Evolutionary conservation across 23 tunicate genomes (phyloP).

Genomic region (Styela clava): DNA sequence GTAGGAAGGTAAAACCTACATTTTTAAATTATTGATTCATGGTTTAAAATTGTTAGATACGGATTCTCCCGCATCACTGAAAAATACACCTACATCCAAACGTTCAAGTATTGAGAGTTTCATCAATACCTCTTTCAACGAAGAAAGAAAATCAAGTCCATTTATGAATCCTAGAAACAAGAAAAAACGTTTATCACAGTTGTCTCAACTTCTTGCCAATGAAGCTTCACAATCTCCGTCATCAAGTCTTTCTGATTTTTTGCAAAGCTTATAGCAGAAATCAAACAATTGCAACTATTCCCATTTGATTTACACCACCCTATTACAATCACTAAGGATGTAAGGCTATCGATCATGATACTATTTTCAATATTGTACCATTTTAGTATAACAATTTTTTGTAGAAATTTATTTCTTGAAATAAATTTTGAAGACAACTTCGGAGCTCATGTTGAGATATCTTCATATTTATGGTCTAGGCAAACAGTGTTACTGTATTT

Average conservation of each 20-base stretch:
- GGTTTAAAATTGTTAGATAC: not conserved
- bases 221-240: not conserved
- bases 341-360: too few relatives aligned
- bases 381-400: too few relatives aligned
- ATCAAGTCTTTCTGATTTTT: not conserved
- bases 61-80: not conserved
- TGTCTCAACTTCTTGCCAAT: constrained; percentile 16
- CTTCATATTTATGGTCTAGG: too few relatives aligned
- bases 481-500: too few relatives aligned
- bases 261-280: not conserved
- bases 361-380: too few relatives aligned
- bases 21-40: too few relatives aligned
- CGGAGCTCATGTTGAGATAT: too few relatives aligned
- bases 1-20: not conserved
- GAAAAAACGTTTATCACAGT: constrained; percentile 3
- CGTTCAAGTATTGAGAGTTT: constrained; percentile 11
- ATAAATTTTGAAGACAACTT: too few relatives aligned
- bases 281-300: too few relatives aligned
- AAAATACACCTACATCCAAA: not conserved
- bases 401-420: too few relatives aligned
- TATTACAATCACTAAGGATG: too few relatives aligned
- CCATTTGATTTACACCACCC: too few relatives aligned
- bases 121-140: not conserved
- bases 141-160: not conserved
- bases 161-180: not conserved